Base-by-base conservation (phyloP, 2,113 vertebrate genomes). In the Xyrauchen texanus region DNA sequence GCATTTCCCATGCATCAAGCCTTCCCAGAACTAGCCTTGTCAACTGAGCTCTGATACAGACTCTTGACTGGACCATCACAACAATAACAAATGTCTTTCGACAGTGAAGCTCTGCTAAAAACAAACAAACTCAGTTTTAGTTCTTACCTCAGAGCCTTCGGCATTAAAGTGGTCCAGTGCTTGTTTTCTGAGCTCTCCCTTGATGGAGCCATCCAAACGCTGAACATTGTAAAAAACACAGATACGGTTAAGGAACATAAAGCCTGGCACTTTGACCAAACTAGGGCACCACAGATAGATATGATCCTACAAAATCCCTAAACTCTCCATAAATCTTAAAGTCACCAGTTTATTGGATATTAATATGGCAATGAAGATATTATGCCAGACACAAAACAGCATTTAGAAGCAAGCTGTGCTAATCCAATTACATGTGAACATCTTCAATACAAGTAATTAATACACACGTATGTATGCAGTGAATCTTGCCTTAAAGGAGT, bases 101-200 rank as follows among this genome's bases (percentile, higher is more conserved):
- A 42, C 57, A 53, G 3, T 1, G 44, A 65, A 64, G 58, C n/a
- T 66, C 52, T 67, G 13, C 16, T 55, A n/a, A 51, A 69, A 75
- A 53, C 51, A 67, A 47, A 76, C 11, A 68, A 2, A 3, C 44
- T 60, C 16, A 4, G 71, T 13, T n/a, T 74, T 58, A 13, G 47
- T 71, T 88, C 77, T 66, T 94, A 99, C 98, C 96, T 99, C 98
- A n/a, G 98, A 99, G 83, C 97, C 97, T 83, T 99, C 98, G 0
- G 98, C 98, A 69, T 99, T 99, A 91, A 99, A 99, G 92, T 99
- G 98, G 89, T 99, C 98, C 76, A 99, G 92, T 0, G 98, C 98
- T 91, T 99, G 98, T 86, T 99, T 99, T 80, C 98, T 93, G 86
- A 99, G 95, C 91, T 99, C 98, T 89, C 97, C 97, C 88, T 97